Conservation (phyloP, 1,140 invertebrate genomes). For the Magallana ariakensis region DNA sequence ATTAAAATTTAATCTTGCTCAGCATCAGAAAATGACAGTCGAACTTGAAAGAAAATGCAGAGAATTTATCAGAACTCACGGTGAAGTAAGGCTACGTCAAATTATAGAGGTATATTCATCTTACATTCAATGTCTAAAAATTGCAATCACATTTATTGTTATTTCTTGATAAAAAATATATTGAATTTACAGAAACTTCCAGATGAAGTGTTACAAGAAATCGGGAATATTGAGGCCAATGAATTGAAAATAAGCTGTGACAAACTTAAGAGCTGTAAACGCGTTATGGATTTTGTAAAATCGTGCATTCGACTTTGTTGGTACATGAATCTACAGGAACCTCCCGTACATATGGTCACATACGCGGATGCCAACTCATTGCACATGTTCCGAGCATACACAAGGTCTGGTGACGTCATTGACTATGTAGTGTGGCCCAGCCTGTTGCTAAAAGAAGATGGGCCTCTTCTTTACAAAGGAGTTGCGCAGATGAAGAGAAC, state of each 20-base stretch:
- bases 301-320: slow-evolving; percentile 50
- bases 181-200: no score
- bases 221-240: not conserved
- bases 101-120: not conserved
- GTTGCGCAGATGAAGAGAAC: slow-evolving; percentile 48
- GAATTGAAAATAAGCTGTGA: not conserved
- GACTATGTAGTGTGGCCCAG: slow-evolving; percentile 55
- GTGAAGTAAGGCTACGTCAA: not conserved
- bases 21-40: not conserved
- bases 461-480: slow-evolving; percentile 53
- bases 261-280: slow-evolving; percentile 13
- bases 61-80: not conserved
- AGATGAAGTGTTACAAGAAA: no score
- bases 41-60: not conserved
- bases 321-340: slow-evolving; percentile 46
- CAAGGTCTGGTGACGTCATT: slow-evolving; percentile 46
- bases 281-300: slow-evolving; percentile 14
- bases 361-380: not conserved
- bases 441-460: slow-evolving; percentile 41
- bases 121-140: no score
- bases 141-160: no score
- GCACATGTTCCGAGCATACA: slow-evolving; percentile 47
- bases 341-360: slow-evolving; percentile 48
- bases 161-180: no score
- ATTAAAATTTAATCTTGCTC: no score